Percentiles rank a stretch among this genome's conserved stretches.
phyloP scores from a whole-genome alignment of 2,797 vertebrate species.

The Cryptoprocta ferox region DNA sequence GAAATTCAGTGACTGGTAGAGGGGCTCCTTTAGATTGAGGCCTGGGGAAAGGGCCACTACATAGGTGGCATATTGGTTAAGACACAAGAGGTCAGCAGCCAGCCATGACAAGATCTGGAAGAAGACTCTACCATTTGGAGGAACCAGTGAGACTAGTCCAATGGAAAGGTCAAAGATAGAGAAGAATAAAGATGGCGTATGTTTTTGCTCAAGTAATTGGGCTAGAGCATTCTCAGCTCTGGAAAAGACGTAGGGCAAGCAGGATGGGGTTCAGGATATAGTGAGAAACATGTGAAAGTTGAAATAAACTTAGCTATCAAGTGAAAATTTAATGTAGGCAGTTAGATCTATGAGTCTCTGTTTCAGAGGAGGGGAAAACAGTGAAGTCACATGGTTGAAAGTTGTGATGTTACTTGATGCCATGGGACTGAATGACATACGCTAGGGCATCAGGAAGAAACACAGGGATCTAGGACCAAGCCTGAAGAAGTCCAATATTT shows the following conservation, averaged over 20 bases:
- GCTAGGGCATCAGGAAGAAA: rapidly evolving
- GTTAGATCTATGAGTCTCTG: neutral
- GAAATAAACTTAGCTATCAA: neutral
- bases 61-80: neutral
- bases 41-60: too few species aligned
- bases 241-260: neutral
- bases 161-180: neutral
- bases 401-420: neutral
- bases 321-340: neutral
- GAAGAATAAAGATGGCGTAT: neutral
- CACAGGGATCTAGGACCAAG: neutral
- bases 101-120: neutral
- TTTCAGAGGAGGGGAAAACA: neutral
- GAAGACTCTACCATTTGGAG: neutral
- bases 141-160: neutral
- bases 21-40: rapidly evolving
- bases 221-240: neutral
- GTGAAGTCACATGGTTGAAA: neutral
- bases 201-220: neutral
- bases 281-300: neutral
- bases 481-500: neutral
- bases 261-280: neutral
- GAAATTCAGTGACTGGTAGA: neutral
- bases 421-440: neutral
- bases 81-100: neutral